phyloP scores from a whole-genome alignment of 1,140 invertebrate species.

The Drosophila ambigua region DNA sequence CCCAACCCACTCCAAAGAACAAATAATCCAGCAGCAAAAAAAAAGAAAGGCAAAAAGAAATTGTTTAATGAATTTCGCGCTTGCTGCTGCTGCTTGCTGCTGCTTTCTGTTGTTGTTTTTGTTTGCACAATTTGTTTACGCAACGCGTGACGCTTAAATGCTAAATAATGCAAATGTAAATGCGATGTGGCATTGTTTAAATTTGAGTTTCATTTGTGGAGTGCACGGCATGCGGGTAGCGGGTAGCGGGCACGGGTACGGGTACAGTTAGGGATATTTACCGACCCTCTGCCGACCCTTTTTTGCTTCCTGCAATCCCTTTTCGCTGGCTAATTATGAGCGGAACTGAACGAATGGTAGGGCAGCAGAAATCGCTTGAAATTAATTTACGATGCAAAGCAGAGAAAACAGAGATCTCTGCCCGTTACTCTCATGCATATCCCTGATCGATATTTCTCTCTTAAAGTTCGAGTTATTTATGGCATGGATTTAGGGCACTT shows the following conservation, averaged over 20 bases:
- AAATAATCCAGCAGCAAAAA: conserved; percentile 12
- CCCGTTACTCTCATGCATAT: too few relatives aligned
- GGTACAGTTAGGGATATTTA: too few relatives aligned
- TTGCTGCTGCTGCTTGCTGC: conserved; percentile 40
- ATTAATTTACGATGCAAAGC: too few relatives aligned
- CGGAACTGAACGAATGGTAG: conserved; percentile 9
- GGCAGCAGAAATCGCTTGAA: neutral
- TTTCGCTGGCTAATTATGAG: conserved; percentile 54
- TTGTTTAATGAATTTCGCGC: conserved; percentile 77
- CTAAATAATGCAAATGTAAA: conserved; percentile 82
- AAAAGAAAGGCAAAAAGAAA: conserved; percentile 23
- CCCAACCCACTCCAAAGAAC: conserved; percentile 7
- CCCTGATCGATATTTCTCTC: too few relatives aligned
- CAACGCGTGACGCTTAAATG: conserved; percentile 81
- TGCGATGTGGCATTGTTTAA: conserved; percentile 64
- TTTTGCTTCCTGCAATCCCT: conserved; percentile 48
- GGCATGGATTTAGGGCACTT: too few relatives aligned
- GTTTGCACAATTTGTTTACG: conserved; percentile 80
- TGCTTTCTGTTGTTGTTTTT: conserved; percentile 40
- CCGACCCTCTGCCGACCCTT: too few relatives aligned
- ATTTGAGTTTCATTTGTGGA: conserved; percentile 48
- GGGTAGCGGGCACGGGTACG: too few relatives aligned
- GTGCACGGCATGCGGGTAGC: too few relatives aligned
- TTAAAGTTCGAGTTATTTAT: too few relatives aligned
- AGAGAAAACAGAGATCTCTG: too few relatives aligned